A percentile compares a stretch with the other conserved stretches of the same genome.
Evolutionary conservation across 1,140 invertebrate genomes (phyloP).

Genomic region (Saccostrea glomerata): DNA sequence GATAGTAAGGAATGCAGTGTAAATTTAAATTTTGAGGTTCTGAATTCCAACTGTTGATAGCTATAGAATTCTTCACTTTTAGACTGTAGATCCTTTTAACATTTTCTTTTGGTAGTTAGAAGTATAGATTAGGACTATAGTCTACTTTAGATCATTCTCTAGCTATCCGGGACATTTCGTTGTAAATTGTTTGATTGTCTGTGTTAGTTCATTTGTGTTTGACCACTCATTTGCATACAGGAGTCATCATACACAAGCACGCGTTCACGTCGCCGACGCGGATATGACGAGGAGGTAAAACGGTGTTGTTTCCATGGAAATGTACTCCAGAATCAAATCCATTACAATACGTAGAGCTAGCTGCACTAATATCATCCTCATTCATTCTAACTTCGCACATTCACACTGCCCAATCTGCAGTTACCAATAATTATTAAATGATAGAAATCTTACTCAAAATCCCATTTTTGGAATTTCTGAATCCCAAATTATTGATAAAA

Average conservation of each 20-base stretch:
- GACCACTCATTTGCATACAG: slow-evolving; percentile 44
- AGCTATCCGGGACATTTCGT: neutral
- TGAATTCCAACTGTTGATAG: neutral
- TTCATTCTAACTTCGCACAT: neutral
- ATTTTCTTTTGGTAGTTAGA: neutral
- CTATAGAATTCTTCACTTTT: neutral
- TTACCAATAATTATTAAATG: no score
- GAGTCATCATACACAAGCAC: slow-evolving; percentile 42
- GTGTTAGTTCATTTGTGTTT: slow-evolving; percentile 11
- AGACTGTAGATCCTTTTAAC: neutral
- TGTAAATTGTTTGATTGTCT: neutral
- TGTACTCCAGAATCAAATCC: neutral
- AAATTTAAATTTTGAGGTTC: neutral
- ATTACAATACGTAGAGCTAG: slow-evolving; percentile 26
- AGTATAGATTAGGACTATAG: neutral
- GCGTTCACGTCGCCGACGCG: slow-evolving; percentile 43
- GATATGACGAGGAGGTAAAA: slow-evolving; percentile 52
- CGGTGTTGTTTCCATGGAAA: slow-evolving; percentile 48
- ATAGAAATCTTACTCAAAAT: neutral
- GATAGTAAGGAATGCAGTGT: neutral
- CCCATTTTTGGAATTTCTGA: neutral
- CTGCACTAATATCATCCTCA: neutral
- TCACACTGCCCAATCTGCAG: neutral
- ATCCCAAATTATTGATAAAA: neutral
- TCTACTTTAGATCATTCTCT: neutral